These are phyloP conservation scores for Xenops minutus DNA, from an alignment of 2,797 vertebrate genomes.

Conservation along the genomic window DNA sequence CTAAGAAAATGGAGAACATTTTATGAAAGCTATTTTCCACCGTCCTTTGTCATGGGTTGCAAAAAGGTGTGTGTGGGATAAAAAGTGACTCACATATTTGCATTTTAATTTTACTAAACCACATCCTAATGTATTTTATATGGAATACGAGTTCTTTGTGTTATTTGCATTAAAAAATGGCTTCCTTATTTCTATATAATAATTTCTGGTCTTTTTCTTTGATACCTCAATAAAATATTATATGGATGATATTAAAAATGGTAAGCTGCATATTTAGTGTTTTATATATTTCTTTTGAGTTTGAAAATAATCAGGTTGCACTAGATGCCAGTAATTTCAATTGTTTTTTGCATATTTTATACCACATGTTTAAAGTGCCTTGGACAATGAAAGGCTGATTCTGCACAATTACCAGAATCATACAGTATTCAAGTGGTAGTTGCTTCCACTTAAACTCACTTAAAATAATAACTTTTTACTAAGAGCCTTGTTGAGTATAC, in stretches of 20 bases:
- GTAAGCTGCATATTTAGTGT: background rate
- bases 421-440: background rate
- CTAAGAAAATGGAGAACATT: background rate
- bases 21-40: background rate
- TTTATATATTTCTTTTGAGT: background rate
- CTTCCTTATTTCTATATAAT: background rate
- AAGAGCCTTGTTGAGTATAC: background rate
- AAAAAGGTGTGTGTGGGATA: background rate
- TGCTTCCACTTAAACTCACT: background rate
- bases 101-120: background rate
- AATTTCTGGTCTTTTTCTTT: background rate
- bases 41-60: background rate
- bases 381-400: background rate
- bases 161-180: background rate
- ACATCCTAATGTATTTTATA: background rate
- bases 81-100: background rate
- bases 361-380: background rate
- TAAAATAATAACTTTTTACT: background rate
- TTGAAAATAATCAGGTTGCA: background rate
- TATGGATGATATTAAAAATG: background rate
- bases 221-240: accelerated
- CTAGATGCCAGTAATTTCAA: background rate
- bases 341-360: background rate
- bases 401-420: background rate
- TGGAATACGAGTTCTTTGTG: background rate